These are phyloP conservation scores for Pleuronectes platessa DNA, from an alignment of 2,113 vertebrate species.

Conservation along the genomic window DNA sequence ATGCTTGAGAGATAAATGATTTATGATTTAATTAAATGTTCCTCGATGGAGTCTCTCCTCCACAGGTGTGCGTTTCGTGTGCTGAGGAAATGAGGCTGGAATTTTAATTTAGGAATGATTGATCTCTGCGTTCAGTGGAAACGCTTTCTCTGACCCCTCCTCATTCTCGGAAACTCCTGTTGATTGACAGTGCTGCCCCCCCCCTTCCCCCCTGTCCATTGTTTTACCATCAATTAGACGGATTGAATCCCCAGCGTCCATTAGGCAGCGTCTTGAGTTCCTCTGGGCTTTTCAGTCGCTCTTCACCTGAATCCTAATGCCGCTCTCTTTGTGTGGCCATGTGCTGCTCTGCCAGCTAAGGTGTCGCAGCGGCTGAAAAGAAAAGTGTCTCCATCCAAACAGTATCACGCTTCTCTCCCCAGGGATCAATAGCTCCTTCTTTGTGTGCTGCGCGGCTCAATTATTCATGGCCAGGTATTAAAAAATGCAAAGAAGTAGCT, in stretches of 20 bases:
- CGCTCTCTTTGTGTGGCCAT: conserved; percentile 64
- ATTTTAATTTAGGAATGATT: conserved; percentile 67
- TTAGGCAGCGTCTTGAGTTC: conserved; percentile 72
- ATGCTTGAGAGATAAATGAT: conserved; percentile 30
- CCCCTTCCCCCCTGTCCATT: conserved; percentile 5
- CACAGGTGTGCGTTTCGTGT: conserved; percentile 52
- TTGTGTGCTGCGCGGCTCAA: conserved; percentile 68
- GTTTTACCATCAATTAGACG: conserved; percentile 69
- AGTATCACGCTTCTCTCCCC: conserved; percentile 75
- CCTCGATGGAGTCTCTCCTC: conserved; percentile 38
- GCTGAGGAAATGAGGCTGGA: conserved; percentile 31
- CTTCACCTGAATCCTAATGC: conserved; percentile 65
- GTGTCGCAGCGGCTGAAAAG: conserved; percentile 83
- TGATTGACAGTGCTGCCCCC: conserved; percentile 42
- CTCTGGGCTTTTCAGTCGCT: conserved; percentile 68
- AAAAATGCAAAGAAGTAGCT: conserved; percentile 82
- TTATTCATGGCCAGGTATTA: conserved; percentile 78
- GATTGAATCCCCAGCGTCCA: conserved; percentile 71
- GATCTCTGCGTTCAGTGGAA: conserved; percentile 61
- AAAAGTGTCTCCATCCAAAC: conserved; percentile 80
- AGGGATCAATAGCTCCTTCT: conserved; percentile 73
- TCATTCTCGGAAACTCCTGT: conserved; percentile 41
- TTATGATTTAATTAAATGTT: conserved; percentile 15
- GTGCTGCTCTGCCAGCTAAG: conserved; percentile 74
- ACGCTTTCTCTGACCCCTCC: conserved; percentile 57